Base-by-base conservation (phyloP, 2,888 invertebrate species). In the Alentia gelatinosa region DNA sequence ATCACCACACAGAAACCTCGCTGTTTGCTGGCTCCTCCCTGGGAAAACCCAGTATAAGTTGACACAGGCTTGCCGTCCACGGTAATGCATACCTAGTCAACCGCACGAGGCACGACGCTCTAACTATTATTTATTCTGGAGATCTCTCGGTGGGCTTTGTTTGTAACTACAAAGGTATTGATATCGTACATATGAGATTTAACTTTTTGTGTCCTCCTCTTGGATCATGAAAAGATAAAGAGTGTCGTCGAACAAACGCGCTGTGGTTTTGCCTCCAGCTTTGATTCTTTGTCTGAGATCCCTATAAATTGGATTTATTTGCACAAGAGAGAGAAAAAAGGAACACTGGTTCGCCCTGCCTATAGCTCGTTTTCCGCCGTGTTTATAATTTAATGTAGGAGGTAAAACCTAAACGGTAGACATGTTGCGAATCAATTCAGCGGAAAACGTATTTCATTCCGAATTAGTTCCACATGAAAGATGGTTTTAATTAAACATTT, bases 81-180 rank as follows among this genome's bases (percentile, higher is more conserved):
- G 19, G 56, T n/a, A 56, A 56, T 56, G 56, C 56, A 56, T n/a
- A 56, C 19, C 19, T n/a, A 9, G 56, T 56, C n/a, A 56, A 56
- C 56, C n/a, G 23, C n/a, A 56, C 56, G n/a, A 56, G 19, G 3
- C 56, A 5, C 56, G n/a, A 19, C 19, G 56, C 19, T 4, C 56
- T 56, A 56, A 56, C 56, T n/a, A 56, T 56, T 56, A 56, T 56
- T 56, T n/a, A 56, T 56, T n/a, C 56, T 19, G 19, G 3, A 19
- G 56, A 56, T 56, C 56, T n/a, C 12, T 56, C 23, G 23, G 56
- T 19, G 23, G 23, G 23, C 56, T 56, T 56, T 56, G 56, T 56
- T n/a, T 56, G 56, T n/a, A n/a, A n/a, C 56, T 56, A 56, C 56
- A 56, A 56, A 56, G 56, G 56, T 56, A 56, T 56, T 56, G 56